Evolutionary conservation across 2,888 invertebrate species (phyloP).

Genomic region (Oscheius sp.): DNA sequence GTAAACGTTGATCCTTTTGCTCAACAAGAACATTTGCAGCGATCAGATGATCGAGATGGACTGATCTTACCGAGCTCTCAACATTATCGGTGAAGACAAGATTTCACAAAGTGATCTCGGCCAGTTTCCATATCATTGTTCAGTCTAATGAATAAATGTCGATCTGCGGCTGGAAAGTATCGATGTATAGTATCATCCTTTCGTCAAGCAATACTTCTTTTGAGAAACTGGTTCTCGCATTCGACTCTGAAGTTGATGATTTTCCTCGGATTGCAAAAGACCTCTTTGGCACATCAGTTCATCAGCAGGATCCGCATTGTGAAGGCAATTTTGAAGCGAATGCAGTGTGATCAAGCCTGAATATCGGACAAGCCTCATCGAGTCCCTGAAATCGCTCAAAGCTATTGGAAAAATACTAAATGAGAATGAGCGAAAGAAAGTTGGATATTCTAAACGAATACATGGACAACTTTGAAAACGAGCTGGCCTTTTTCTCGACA

Average conservation of each 20-base stretch:
- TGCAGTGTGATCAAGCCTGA: conserved; percentile 42
- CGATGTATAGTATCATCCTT: not conserved
- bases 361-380: conserved; percentile 55
- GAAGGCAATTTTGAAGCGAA: conserved; percentile 47
- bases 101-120: too few relatives aligned
- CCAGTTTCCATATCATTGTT: conserved; percentile 43
- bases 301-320: conserved; percentile 50
- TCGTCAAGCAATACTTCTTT: conserved; percentile 30
- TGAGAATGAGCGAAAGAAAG: conserved; percentile 45
- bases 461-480: conserved; percentile 36
- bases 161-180: conserved; percentile 80
- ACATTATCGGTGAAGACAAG: conserved; percentile 79
- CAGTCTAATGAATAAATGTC: conserved; percentile 81
- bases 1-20: conserved; percentile 24
- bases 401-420: conserved; percentile 41
- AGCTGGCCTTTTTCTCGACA: conserved; percentile 61
- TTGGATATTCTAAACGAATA: conserved; percentile 46
- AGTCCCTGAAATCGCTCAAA: conserved; percentile 49
- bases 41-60: conserved; percentile 68
- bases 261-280: conserved; percentile 79
- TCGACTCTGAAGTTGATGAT: conserved; percentile 81
- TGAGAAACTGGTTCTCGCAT: conserved; percentile 81
- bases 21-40: conserved; percentile 45
- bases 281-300: conserved; percentile 77
- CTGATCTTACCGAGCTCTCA: conserved; percentile 78